Base-by-base conservation (phyloP, 64 coral and sea anemone genomes). In the Acropora tenuis region DNA sequence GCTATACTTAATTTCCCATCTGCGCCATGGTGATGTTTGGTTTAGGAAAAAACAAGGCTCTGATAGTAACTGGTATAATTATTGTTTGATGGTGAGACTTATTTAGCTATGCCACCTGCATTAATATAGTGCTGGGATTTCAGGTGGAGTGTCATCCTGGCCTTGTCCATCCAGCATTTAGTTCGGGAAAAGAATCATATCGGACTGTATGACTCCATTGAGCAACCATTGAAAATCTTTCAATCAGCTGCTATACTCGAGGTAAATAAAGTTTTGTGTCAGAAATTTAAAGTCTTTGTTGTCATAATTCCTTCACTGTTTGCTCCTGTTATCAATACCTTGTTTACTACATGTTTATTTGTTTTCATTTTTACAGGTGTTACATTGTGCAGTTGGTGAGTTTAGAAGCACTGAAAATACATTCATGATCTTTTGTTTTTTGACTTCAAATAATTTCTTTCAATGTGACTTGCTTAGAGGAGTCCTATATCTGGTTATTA, bases 201-300 rank as follows among this genome's bases (percentile, higher is more conserved):
- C 65, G 95, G 95, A 7, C 83, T 97, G 12, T 97, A 93, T 47
- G 61, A 61, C 42, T 47, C 95, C 48, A 77, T 97, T 2, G 87
- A 82, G 18, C 78, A 78, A 63, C 92, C 95, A 43, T 83, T 97
- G 4, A 80, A 88, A 17, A 69, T 97, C 44, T 97, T 97, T 78
- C 95, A 97, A 78, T 94, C 95, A 88, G 95, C 95, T 68, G 95
- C 95, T 16, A 83, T 97, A 19, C 72, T 97, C 8, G 95, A 97
- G 88, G 95, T 97, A 50, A 30, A 30, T 30, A 30, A 30, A 30
- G 30, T 30, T 4, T 10, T 55, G 6, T 0, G 13, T 45, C 7
- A 47, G 3, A 77, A 42, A 48, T 40, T 47, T 45, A 8, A 55
- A 8, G 3, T 8, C 50, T 9, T 9, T 9, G 0, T 10, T 10